These are phyloP conservation scores for Eustalomyia histrio DNA, from an alignment of 2,888 invertebrate species.

Conservation along the genomic window DNA sequence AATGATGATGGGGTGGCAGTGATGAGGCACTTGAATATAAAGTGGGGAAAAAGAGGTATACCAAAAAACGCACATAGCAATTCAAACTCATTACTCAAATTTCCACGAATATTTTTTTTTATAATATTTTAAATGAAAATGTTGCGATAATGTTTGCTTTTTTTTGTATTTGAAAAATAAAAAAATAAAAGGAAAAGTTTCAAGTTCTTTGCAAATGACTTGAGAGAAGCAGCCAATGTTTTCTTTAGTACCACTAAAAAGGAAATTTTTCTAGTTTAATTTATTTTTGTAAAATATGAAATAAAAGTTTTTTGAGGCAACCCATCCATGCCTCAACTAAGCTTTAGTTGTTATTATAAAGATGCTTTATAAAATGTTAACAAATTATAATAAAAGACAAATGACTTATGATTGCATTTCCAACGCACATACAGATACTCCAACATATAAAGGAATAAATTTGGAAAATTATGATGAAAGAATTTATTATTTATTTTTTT, in stretches of 20 bases:
- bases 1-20: conserved; percentile 16
- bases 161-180: conserved; percentile 14
- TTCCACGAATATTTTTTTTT: conserved; percentile 30
- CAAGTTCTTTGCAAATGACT: conserved; percentile 65
- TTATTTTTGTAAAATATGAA: conserved; percentile 8
- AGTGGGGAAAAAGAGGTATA: conserved; percentile 10
- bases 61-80: conserved; percentile 16
- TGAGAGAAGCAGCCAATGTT: conserved; percentile 57
- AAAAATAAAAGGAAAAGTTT: conserved; percentile 50
- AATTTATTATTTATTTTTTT: conserved; percentile 8
- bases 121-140: conserved; percentile 58
- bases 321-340: conserved; percentile 24
- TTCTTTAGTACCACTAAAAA: conserved; percentile 57
- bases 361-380: conserved; percentile 61
- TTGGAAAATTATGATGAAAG: conserved; percentile 16
- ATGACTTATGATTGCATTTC: conserved; percentile 66
- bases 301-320: conserved; percentile 42
- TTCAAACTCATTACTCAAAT: conserved; percentile 62
- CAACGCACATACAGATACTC: conserved; percentile 4
- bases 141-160: conserved; percentile 46
- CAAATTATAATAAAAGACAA: conserved; percentile 66
- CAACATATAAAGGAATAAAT: neutral
- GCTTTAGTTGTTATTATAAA: conserved; percentile 35
- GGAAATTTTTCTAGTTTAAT: conserved; percentile 37
- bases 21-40: conserved; percentile 25